phyloP scores from a whole-genome alignment of 2,888 invertebrate species.

The Sarcophaga rosellei region DNA sequence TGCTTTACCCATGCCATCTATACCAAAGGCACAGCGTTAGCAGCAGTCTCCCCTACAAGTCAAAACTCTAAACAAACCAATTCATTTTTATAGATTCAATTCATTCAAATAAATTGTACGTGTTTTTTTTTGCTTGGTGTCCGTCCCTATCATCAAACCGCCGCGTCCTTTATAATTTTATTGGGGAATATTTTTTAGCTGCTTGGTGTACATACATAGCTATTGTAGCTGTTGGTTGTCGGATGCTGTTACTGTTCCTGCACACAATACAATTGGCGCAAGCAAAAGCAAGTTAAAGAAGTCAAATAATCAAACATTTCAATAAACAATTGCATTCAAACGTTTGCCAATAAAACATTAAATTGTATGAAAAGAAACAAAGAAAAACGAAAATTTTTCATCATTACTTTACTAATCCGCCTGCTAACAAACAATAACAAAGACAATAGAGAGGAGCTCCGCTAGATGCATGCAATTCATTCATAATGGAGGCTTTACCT shows the following conservation, averaged over 20 bases:
- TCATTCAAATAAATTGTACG: constrained; percentile 53
- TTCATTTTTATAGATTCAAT: constrained; percentile 68
- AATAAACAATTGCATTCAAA: constrained; percentile 64
- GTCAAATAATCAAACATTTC: constrained; percentile 70
- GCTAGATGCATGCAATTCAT: not conserved
- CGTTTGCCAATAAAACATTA: constrained; percentile 31
- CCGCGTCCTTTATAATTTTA: constrained; percentile 19
- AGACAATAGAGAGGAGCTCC: not conserved
- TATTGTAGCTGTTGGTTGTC: not conserved
- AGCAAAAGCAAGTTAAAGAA: constrained; percentile 67
- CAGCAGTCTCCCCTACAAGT: constrained; percentile 25
- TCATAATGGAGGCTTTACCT: not conserved
- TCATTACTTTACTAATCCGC: constrained; percentile 63
- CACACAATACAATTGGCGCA: constrained; percentile 54
- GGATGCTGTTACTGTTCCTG: constrained; percentile 20
- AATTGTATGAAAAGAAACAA: constrained; percentile 51
- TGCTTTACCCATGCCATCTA: constrained; percentile 61
- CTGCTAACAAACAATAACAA: not conserved
- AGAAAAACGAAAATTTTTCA: constrained; percentile 40
- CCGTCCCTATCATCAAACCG: constrained; percentile 13
- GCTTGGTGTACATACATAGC: constrained; percentile 9
- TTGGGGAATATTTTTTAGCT: constrained; percentile 5
- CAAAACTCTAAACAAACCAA: constrained; percentile 59
- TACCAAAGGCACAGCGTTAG: constrained; percentile 48
- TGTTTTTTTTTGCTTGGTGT: constrained; percentile 16